These are phyloP conservation scores for Vanessa tameamea DNA, from an alignment of 1,140 invertebrate species.

Conservation along the genomic window DNA sequence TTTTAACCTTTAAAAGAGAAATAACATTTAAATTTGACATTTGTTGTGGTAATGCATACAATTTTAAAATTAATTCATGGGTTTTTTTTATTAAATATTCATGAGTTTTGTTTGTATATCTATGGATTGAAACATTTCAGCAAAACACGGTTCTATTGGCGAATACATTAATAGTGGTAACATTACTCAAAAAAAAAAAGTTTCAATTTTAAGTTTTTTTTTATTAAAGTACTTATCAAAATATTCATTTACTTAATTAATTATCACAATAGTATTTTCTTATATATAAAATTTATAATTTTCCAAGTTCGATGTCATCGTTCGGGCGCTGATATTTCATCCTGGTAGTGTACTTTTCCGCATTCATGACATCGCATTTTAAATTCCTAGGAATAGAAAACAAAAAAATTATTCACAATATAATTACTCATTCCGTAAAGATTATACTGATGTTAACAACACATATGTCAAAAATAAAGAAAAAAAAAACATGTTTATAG, in stretches of 20 bases:
- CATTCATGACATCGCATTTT: conserved; percentile 52
- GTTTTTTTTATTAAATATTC: too few species aligned
- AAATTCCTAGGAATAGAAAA: conserved; percentile 50
- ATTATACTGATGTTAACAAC: not conserved
- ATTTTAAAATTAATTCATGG: too few species aligned
- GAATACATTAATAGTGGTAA: too few species aligned
- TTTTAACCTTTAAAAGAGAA: too few species aligned
- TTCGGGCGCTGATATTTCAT: conserved; percentile 56
- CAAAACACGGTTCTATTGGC: too few species aligned
- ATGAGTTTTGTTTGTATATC: too few species aligned
- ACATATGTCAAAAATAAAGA: too few species aligned
- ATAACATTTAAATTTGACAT: too few species aligned
- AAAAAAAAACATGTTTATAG: too few species aligned
- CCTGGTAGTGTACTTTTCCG: conserved; percentile 43
- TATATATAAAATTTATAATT: not conserved
- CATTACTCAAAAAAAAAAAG: not conserved
- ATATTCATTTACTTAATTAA: conserved; percentile 12
- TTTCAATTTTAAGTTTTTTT: not conserved
- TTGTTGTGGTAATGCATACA: too few species aligned
- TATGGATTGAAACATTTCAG: too few species aligned
- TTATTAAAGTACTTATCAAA: not conserved
- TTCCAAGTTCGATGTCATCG: conserved; percentile 37
- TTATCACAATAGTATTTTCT: not conserved
- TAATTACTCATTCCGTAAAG: not conserved
- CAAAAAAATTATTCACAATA: conserved; percentile 14